Percentiles rank a stretch among this genome's conserved stretches.
These are phyloP conservation scores for Cinclus mexicanus DNA, from an alignment of 2,113 vertebrate genomes.

Conservation along the genomic window DNA sequence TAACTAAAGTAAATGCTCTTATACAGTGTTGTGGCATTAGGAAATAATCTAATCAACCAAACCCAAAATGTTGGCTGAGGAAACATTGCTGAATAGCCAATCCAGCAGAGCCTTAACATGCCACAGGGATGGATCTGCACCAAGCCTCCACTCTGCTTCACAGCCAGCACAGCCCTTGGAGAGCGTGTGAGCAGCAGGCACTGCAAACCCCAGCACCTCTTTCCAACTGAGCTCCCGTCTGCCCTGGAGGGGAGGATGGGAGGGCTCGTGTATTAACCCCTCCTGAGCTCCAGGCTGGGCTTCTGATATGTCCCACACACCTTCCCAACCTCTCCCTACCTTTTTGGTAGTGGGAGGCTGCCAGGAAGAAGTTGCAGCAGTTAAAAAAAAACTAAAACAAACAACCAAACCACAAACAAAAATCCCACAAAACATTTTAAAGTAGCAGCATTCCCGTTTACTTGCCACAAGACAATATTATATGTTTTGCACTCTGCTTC, in stretches of 20 bases:
- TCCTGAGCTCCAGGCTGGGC: not conserved
- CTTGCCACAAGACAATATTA: not conserved
- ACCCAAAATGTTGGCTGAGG: not conserved
- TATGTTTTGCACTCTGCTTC: not conserved
- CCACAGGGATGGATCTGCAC: not conserved
- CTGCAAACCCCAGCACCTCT: not conserved
- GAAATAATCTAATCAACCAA: slow-evolving; percentile 14
- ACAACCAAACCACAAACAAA: not conserved
- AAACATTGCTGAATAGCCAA: not conserved
- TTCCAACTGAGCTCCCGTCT: not conserved
- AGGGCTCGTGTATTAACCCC: not conserved
- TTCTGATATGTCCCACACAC: not conserved
- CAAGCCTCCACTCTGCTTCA: not conserved
- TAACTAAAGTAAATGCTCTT: slow-evolving; percentile 12
- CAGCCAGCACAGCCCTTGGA: not conserved
- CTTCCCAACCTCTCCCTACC: not conserved
- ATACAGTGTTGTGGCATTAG: not conserved
- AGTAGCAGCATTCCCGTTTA: not conserved
- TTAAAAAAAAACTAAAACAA: not conserved
- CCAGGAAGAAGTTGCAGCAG: not conserved
- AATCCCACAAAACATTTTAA: not conserved
- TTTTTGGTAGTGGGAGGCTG: not conserved
- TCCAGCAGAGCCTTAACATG: not conserved
- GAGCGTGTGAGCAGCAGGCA: not conserved
- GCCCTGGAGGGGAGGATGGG: not conserved